Evolutionary conservation across 2,888 invertebrate species (phyloP).

Genomic region (Aelia acuminata): DNA sequence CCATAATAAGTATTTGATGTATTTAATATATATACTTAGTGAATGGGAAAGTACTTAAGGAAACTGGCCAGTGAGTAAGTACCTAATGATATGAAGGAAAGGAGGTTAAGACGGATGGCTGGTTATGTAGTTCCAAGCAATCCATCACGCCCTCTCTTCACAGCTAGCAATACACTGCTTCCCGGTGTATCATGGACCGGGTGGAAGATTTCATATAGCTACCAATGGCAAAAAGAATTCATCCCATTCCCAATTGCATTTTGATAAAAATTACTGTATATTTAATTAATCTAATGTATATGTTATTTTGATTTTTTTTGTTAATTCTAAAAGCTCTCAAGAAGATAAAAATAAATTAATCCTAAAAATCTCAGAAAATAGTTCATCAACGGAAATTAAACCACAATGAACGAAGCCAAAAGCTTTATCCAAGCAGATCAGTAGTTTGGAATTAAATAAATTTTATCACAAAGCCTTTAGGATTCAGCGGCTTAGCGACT

Average conservation of each 20-base stretch:
- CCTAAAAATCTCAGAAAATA: too few relatives aligned
- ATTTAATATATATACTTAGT: neutral
- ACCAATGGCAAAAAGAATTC: too few relatives aligned
- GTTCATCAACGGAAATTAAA: neutral
- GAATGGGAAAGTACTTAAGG: neutral
- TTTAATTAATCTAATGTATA: too few relatives aligned
- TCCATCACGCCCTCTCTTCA: neutral
- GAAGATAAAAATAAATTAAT: too few relatives aligned
- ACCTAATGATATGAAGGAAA: neutral
- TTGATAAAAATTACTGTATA: too few relatives aligned
- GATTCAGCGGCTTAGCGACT: neutral
- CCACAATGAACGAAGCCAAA: neutral
- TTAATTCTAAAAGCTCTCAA: too few relatives aligned
- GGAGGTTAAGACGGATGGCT: neutral
- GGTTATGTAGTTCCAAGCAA: neutral
- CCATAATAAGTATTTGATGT: neutral
- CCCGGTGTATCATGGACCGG: neutral
- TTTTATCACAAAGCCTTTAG: constrained; percentile 15
- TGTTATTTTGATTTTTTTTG: too few relatives aligned
- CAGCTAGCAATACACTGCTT: neutral
- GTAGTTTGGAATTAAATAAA: constrained; percentile 5
- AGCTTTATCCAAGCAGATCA: constrained; percentile 30
- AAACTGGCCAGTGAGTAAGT: neutral
- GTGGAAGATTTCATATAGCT: too few relatives aligned
- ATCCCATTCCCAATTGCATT: too few relatives aligned